Conservation (phyloP, 2,113 vertebrate species). For the Pterophyllum scalare region DNA sequence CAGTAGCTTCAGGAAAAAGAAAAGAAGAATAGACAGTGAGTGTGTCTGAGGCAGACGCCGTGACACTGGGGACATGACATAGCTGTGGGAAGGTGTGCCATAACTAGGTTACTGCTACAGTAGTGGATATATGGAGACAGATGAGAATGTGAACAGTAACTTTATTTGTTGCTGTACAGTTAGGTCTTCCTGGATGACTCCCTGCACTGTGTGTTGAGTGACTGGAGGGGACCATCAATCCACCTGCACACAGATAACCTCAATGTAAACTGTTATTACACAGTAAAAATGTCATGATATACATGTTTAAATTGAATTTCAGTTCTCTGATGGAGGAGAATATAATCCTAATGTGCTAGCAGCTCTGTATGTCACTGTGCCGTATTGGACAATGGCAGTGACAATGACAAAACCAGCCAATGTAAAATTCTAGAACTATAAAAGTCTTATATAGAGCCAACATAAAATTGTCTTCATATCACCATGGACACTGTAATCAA, state of each 20-base stretch:
- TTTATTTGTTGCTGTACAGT: constrained; percentile 48
- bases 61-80: constrained; percentile 46
- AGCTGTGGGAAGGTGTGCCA: constrained; percentile 37
- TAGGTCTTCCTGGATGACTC: constrained; percentile 34
- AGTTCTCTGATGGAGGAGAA: not conserved
- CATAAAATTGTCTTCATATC: not conserved
- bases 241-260: not conserved
- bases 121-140: constrained; percentile 66
- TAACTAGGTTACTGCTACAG: constrained; percentile 67
- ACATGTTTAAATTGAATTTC: constrained; percentile 28
- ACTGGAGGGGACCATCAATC: constrained; percentile 47
- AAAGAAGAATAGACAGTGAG: not conserved
- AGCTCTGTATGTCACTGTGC: not conserved
- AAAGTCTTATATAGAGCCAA: not conserved
- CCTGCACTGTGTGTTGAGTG: constrained; percentile 18
- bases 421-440: constrained; percentile 2
- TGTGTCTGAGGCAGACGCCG: constrained; percentile 15
- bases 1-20: constrained; percentile 12
- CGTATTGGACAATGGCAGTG: not conserved
- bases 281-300: constrained; percentile 22
- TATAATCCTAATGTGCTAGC: not conserved
- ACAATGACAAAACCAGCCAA: constrained; percentile 6
- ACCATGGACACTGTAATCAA: not conserved
- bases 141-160: constrained; percentile 51
- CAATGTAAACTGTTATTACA: constrained; percentile 19